Conservation (phyloP, 2,113 vertebrate genomes). For the Zosterops borbonicus region DNA sequence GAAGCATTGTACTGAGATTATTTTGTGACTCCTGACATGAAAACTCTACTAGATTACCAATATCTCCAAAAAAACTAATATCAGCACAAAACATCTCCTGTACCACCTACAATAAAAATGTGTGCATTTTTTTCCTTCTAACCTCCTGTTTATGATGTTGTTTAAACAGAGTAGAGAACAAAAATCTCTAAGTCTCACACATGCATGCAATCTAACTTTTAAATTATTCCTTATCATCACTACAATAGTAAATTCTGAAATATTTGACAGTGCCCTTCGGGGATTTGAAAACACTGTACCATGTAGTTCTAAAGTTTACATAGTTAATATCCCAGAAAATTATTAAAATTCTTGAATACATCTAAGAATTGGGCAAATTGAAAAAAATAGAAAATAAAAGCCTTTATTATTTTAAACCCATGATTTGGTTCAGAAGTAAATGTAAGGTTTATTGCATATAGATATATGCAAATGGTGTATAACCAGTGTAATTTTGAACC, state of each 20-base stretch:
- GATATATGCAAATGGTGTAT: background rate
- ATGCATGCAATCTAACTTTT: background rate
- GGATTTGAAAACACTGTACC: background rate
- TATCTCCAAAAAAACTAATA: fast-evolving
- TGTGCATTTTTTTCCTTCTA: background rate
- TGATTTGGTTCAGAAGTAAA: background rate
- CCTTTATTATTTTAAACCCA: background rate
- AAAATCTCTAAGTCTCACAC: background rate
- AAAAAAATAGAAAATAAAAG: fast-evolving
- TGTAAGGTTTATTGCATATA: background rate
- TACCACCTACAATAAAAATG: background rate
- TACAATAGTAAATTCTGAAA: background rate
- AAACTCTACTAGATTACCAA: background rate
- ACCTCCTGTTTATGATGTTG: background rate
- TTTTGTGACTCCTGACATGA: background rate
- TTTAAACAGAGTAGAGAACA: background rate
- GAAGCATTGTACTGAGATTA: background rate
- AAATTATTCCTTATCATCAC: background rate
- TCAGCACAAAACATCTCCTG: background rate
- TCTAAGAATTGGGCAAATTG: background rate
- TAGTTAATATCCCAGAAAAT: background rate
- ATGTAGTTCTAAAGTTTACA: background rate
- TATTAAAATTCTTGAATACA: background rate
- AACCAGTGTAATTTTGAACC: background rate
- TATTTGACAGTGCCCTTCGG: background rate